Percentiles rank a stretch among this genome's conserved stretches.
Conservation (phyloP, 2,113 vertebrate genomes). For the Petroica traversi region DNA sequence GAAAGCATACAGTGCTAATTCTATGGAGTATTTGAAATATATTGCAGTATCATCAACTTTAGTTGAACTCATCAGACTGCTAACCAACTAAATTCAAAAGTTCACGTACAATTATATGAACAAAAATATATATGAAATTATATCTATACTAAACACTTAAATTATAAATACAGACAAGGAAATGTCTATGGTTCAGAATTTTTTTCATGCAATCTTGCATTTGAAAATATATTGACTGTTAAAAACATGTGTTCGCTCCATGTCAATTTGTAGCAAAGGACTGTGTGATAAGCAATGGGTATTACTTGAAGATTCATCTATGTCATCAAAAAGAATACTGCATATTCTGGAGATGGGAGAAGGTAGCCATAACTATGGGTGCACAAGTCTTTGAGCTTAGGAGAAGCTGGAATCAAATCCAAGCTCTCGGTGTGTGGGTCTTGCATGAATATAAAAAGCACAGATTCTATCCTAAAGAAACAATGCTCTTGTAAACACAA, state of each 20-base stretch:
- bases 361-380: neutral
- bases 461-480: conserved; percentile 6
- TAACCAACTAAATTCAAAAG: neutral
- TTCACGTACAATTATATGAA: neutral
- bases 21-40: neutral
- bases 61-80: neutral
- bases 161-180: neutral
- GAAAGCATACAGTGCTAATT: neutral
- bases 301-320: neutral
- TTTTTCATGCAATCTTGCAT: neutral
- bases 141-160: neutral
- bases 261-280: neutral
- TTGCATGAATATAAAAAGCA: conserved; percentile 54
- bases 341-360: neutral
- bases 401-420: neutral
- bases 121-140: neutral
- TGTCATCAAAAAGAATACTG: neutral
- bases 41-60: neutral
- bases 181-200: neutral
- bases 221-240: neutral
- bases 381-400: neutral
- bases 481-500: conserved; percentile 55
- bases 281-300: neutral
- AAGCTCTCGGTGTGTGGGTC: neutral
- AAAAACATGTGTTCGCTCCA: neutral